These are phyloP conservation scores for Trachymyrmex septentrionalis DNA, from an alignment of 1,140 invertebrate genomes.

Conservation along the genomic window DNA sequence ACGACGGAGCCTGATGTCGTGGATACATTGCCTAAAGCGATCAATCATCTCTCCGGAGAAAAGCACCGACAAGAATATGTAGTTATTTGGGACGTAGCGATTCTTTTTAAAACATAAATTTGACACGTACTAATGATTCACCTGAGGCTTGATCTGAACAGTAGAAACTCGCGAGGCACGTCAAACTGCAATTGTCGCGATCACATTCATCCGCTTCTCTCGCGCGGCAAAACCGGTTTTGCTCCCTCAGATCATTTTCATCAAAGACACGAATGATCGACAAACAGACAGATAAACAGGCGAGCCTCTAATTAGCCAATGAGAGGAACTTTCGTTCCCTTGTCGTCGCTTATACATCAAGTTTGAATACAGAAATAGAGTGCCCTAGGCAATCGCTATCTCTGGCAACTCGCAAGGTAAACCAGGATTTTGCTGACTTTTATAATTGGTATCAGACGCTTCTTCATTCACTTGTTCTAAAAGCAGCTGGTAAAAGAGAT, in stretches of 20 bases:
- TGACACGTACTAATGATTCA: neutral
- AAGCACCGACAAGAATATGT: neutral
- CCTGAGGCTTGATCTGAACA: neutral
- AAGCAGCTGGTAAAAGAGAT: neutral
- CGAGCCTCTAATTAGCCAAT: conserved; percentile 63
- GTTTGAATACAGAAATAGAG: neutral
- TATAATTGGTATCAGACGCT: neutral
- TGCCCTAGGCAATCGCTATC: conserved; percentile 1
- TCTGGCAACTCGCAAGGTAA: neutral
- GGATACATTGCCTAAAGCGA: conserved; percentile 5
- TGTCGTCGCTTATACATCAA: conserved; percentile 8
- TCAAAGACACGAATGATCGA: conserved; percentile 20
- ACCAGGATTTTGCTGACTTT: neutral
- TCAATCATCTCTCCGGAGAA: conserved; percentile 3
- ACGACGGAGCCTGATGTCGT: neutral
- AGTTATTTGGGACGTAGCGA: neutral
- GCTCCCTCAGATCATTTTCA: conserved; percentile 2
- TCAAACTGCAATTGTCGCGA: conserved; percentile 41
- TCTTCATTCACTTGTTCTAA: neutral
- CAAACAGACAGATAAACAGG: neutral
- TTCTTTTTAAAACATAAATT: neutral
- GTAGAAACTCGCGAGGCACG: neutral
- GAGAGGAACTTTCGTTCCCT: neutral
- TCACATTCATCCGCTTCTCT: conserved; percentile 33
- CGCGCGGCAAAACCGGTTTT: conserved; percentile 53